Evolutionary conservation across 1,140 invertebrate species (phyloP).

Genomic region (Caenorhabditis briggsae): DNA sequence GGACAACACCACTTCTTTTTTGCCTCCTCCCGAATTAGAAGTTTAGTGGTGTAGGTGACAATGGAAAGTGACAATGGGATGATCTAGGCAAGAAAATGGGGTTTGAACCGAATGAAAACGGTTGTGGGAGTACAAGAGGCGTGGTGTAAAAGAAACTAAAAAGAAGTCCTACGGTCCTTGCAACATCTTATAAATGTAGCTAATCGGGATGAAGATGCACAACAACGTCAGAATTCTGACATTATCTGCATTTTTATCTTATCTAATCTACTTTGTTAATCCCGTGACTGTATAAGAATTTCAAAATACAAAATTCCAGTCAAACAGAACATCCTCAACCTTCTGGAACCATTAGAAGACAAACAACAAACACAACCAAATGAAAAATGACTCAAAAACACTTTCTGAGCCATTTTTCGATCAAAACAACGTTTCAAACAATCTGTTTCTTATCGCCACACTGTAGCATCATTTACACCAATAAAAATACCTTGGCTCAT

Average conservation of each 20-base stretch:
- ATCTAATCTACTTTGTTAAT: no score
- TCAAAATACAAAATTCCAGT: no score
- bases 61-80: no score
- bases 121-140: no score
- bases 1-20: not conserved
- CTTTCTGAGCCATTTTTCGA: not conserved
- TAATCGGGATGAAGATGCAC: no score
- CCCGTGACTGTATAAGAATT: no score
- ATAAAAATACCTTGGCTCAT: not conserved
- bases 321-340: no score
- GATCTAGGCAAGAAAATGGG: no score
- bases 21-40: not conserved
- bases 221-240: no score
- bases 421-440: not conserved
- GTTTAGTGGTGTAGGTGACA: not conserved
- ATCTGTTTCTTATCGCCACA: slow-evolving; percentile 21
- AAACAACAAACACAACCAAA: not conserved
- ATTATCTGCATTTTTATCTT: no score
- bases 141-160: not conserved
- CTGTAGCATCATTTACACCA: not conserved
- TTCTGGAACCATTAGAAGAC: not conserved
- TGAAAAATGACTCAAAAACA: not conserved
- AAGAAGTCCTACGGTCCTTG: not conserved
- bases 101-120: no score
- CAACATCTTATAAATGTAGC: no score